A percentile compares a stretch with the other conserved stretches of the same genome.
Evolutionary conservation across 2,888 invertebrate species (phyloP).

Genomic region (Aleiodes testaceus): DNA sequence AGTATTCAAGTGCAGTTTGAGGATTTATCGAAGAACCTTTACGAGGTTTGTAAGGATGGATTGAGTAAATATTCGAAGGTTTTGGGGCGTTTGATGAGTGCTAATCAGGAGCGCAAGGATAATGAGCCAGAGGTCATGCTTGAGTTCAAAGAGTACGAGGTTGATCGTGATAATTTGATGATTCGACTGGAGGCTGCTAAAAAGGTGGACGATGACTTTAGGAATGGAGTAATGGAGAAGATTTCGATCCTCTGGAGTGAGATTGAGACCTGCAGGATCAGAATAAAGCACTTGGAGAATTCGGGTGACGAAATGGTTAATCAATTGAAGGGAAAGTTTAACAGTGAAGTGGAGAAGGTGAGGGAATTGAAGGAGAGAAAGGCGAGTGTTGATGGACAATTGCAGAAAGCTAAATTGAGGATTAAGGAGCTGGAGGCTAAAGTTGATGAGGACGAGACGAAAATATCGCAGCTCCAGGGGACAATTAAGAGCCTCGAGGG

Average conservation of each 20-base stretch:
- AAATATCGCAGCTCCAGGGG: constrained; percentile 56
- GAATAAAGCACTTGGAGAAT: constrained; percentile 51
- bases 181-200: constrained; percentile 48
- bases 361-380: constrained; percentile 55
- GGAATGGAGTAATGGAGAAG: constrained; percentile 49
- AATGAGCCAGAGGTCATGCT: constrained; percentile 34
- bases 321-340: constrained; percentile 51
- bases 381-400: constrained; percentile 51
- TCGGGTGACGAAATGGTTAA: constrained; percentile 38
- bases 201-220: constrained; percentile 39
- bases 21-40: constrained; percentile 47
- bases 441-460: constrained; percentile 52
- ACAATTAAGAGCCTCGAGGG: constrained; percentile 54
- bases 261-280: constrained; percentile 34
- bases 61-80: constrained; percentile 53
- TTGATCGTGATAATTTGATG: constrained; percentile 45
- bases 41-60: constrained; percentile 52
- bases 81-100: constrained; percentile 43
- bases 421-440: constrained; percentile 58
- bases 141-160: constrained; percentile 46
- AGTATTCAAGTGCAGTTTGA: constrained; percentile 53
- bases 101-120: constrained; percentile 22
- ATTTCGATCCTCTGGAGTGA: constrained; percentile 42
- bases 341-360: constrained; percentile 48
- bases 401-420: constrained; percentile 54